Percentiles rank a stretch among this genome's conserved stretches.
phyloP scores from a whole-genome alignment of 64 coral and sea anemone genomes.

The Porites australiensis region DNA sequence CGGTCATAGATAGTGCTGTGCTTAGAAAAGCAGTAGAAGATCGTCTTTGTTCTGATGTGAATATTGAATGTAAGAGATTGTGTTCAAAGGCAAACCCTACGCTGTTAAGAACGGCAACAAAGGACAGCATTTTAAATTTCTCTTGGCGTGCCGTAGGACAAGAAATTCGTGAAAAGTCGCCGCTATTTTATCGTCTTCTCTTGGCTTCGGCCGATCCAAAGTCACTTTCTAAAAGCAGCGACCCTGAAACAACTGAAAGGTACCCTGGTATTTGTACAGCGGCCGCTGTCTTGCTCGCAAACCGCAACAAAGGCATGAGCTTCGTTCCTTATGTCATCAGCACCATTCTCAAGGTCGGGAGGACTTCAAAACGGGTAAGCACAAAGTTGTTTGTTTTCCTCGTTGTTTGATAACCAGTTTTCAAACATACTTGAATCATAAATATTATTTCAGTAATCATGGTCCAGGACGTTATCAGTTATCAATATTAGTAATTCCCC shows the following conservation, averaged over 20 bases:
- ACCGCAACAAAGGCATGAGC: conserved; percentile 14
- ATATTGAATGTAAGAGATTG: conserved; percentile 42
- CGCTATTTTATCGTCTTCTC: conserved; percentile 1
- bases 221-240: background rate
- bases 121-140: conserved; percentile 30
- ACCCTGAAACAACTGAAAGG: background rate
- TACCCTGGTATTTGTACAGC: conserved; percentile 27
- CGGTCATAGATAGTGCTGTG: background rate
- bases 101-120: background rate
- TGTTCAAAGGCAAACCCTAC: conserved; percentile 1
- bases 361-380: conserved; percentile 36
- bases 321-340: conserved; percentile 62
- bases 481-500: background rate
- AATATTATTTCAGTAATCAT: background rate
- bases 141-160: conserved; percentile 38
- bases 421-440: no score
- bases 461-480: background rate
- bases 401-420: no score
- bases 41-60: background rate
- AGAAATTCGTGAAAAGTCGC: conserved; percentile 46
- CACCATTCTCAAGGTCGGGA: conserved; percentile 19
- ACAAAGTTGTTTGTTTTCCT: conserved; percentile 12
- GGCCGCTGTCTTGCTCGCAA: conserved; percentile 20
- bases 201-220: background rate
- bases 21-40: conserved; percentile 14